Evolutionary conservation across 2,113 vertebrate genomes (phyloP).

Genomic region (Mobula hypostoma): DNA sequence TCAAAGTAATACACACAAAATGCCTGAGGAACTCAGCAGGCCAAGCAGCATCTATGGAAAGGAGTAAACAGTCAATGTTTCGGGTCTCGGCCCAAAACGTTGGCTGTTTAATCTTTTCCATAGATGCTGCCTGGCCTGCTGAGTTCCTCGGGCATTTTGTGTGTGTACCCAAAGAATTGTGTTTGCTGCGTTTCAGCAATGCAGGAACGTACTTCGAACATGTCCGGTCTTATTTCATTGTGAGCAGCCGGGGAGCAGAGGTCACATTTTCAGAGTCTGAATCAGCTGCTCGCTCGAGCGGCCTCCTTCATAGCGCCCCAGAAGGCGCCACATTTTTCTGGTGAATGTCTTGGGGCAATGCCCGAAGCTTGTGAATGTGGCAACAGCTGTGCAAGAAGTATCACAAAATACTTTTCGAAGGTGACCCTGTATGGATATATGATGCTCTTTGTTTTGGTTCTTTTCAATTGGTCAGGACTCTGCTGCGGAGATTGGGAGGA

Average conservation of each 20-base stretch:
- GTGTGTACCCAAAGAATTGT: too few species aligned
- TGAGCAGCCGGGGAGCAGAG: neutral
- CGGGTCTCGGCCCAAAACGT: too few species aligned
- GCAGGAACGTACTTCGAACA: neutral
- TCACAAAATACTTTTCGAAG: too few species aligned
- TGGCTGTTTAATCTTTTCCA: too few species aligned
- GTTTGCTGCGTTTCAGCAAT: neutral
- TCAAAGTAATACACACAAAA: too few species aligned
- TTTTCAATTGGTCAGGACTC: slow-evolving; percentile 44
- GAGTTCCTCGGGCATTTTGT: neutral
- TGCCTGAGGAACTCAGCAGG: too few species aligned
- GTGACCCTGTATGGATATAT: neutral
- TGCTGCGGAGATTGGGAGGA: slow-evolving; percentile 53
- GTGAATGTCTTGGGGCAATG: neutral
- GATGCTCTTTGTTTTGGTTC: neutral
- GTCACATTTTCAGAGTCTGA: neutral
- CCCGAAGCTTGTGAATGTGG: neutral
- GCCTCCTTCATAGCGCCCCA: too few species aligned
- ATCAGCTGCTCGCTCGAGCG: too few species aligned
- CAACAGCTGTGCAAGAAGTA: neutral
- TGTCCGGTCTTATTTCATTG: neutral
- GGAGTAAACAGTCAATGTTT: too few species aligned
- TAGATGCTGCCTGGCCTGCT: too few species aligned
- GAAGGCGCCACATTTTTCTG: neutral
- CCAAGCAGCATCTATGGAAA: too few species aligned